These are phyloP conservation scores for Hepsetus odoe DNA, from an alignment of 2,113 vertebrate genomes.

Conservation along the genomic window DNA sequence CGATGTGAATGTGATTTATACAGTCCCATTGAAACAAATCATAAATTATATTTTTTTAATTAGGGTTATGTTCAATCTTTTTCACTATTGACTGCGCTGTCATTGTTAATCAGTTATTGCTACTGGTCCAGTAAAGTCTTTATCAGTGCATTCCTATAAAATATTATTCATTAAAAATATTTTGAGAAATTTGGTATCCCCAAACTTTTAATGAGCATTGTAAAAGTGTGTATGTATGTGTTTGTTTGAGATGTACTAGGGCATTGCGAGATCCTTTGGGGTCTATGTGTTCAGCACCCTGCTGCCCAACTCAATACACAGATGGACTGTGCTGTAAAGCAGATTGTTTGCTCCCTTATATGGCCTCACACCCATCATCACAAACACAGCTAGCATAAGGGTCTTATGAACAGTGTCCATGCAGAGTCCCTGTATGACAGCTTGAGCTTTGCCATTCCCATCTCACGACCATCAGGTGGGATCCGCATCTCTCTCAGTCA, in stretches of 20 bases:
- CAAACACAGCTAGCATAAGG: not conserved
- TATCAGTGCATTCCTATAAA: too few relatives aligned
- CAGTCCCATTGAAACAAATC: too few relatives aligned
- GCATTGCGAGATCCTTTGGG: not conserved
- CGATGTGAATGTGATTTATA: too few relatives aligned
- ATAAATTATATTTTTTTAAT: too few relatives aligned
- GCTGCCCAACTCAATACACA: slow-evolving; percentile 25
- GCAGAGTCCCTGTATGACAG: not conserved
- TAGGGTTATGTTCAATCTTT: too few relatives aligned
- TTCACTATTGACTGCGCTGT: too few relatives aligned
- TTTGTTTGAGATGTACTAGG: not conserved
- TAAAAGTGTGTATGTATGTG: not conserved
- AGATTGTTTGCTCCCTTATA: slow-evolving; percentile 31
- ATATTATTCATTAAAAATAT: too few relatives aligned
- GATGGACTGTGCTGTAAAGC: slow-evolving; percentile 26
- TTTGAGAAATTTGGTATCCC: not conserved
- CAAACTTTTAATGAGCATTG: not conserved
- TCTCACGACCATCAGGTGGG: not conserved
- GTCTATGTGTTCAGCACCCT: slow-evolving; percentile 1
- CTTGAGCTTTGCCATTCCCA: not conserved
- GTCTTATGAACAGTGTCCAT: not conserved
- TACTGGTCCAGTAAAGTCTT: too few relatives aligned
- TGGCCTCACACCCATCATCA: slow-evolving; percentile 26
- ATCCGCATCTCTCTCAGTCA: not conserved
- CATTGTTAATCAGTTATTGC: too few relatives aligned